A percentile compares a stretch with the other conserved stretches of the same genome.
These are phyloP conservation scores for Cepaea nemoralis DNA, from an alignment of 1,140 invertebrate species.

Conservation along the genomic window DNA sequence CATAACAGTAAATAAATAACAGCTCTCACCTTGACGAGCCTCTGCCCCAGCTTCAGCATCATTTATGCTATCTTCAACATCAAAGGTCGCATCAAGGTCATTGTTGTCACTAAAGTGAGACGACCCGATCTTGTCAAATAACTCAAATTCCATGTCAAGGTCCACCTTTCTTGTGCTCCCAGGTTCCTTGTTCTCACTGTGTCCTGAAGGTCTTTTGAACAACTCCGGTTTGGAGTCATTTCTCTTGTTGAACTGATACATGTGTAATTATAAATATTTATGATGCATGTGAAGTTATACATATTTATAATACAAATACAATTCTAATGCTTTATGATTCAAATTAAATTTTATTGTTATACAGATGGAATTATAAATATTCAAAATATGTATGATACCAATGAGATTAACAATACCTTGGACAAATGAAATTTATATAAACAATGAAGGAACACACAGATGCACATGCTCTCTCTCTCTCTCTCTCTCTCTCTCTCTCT, in stretches of 20 bases:
- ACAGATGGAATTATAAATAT: no score
- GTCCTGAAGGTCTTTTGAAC: not conserved
- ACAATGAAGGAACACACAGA: no score
- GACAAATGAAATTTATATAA: no score
- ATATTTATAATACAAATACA: no score
- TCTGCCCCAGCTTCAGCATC: not conserved
- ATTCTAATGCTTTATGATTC: no score
- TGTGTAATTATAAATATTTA: no score
- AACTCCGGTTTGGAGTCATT: not conserved
- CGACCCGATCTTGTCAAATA: not conserved
- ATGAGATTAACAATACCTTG: no score
- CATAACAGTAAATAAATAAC: not conserved
- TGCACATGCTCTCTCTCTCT: no score
- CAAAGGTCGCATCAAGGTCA: not conserved
- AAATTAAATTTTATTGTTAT: no score
- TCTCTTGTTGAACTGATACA: constrained; percentile 4
- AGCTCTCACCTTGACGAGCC: not conserved
- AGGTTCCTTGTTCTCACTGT: not conserved
- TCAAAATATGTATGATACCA: no score
- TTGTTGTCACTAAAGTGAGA: not conserved
- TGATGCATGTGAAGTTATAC: no score
- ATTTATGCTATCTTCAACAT: not conserved
- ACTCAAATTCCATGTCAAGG: constrained; percentile 11
- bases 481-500: no score
- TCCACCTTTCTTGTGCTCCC: not conserved